Percentiles rank a stretch among this genome's conserved stretches.
phyloP scores from a whole-genome alignment of 2,888 invertebrate species.

The Entomobrya multifasciata region DNA sequence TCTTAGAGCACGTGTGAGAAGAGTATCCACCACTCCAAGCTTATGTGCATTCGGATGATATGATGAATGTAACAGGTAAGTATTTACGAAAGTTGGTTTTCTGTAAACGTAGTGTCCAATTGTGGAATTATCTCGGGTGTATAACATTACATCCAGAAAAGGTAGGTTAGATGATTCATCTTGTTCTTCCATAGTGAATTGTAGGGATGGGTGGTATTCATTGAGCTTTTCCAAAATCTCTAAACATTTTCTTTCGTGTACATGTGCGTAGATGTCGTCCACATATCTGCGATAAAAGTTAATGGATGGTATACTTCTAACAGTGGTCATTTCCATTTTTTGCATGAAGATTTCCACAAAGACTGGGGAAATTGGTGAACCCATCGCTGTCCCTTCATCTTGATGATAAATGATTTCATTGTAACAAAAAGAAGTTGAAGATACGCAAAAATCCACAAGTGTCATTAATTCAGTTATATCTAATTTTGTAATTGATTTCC shows the following conservation, averaged over 20 bases:
- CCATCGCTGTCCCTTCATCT: constrained; percentile 90
- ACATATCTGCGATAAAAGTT: constrained; percentile 9
- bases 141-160: constrained; percentile 45
- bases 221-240: background rate
- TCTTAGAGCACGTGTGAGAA: constrained; percentile 32
- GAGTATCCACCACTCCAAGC: constrained; percentile 39
- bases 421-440: constrained; percentile 27
- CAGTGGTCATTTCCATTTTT: constrained; percentile 36
- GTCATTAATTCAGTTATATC: background rate
- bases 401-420: constrained; percentile 93
- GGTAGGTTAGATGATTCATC: background rate
- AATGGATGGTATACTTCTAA: background rate
- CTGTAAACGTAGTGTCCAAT: constrained; percentile 24
- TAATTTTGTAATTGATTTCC: background rate
- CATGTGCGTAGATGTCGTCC: too few relatives aligned
- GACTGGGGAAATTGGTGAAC: constrained; percentile 40
- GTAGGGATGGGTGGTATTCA: background rate
- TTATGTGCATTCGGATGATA: constrained; percentile 54
- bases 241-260: background rate
- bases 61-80: constrained; percentile 39
- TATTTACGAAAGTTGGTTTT: constrained; percentile 41
- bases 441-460: constrained; percentile 6
- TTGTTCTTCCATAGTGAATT: constrained; percentile 57
- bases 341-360: constrained; percentile 29
- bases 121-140: background rate